These are phyloP conservation scores for Drosophila funebris DNA, from an alignment of 1,140 invertebrate species.

Conservation along the genomic window DNA sequence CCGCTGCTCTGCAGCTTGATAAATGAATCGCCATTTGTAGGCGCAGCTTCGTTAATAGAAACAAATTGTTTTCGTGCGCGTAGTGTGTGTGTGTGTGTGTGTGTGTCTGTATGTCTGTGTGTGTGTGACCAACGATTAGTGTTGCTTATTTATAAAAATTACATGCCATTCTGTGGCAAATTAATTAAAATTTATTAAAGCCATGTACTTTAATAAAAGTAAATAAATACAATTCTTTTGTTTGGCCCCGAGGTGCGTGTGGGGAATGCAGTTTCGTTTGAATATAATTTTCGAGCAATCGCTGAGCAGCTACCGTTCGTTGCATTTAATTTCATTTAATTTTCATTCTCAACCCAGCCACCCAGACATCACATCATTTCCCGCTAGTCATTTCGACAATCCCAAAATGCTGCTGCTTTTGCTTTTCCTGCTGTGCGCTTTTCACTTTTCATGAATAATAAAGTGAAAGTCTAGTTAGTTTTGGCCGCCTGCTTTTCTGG, in stretches of 20 bases:
- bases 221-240: slow-evolving; percentile 1
- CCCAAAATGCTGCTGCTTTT: slow-evolving; percentile 49
- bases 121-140: slow-evolving; percentile 66
- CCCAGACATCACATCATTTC: slow-evolving; percentile 67
- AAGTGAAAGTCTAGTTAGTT: slow-evolving; percentile 82
- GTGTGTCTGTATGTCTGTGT: slow-evolving; percentile 7
- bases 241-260: neutral
- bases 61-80: slow-evolving; percentile 63
- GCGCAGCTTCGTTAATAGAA: slow-evolving; percentile 79
- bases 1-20: slow-evolving; percentile 57
- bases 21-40: slow-evolving; percentile 77
- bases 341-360: slow-evolving; percentile 58
- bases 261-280: slow-evolving; percentile 54
- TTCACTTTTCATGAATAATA: slow-evolving; percentile 82
- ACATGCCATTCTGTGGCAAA: slow-evolving; percentile 48
- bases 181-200: slow-evolving; percentile 77
- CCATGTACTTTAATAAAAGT: neutral
- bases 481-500: slow-evolving; percentile 31
- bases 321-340: slow-evolving; percentile 82
- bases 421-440: slow-evolving; percentile 58
- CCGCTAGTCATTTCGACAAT: slow-evolving; percentile 76
- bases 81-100: slow-evolving; percentile 12
- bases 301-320: slow-evolving; percentile 19
- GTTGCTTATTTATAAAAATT: slow-evolving; percentile 79
- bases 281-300: slow-evolving; percentile 48